phyloP scores from a whole-genome alignment of 2,797 vertebrate genomes.

The Anniella stebbinsi region DNA sequence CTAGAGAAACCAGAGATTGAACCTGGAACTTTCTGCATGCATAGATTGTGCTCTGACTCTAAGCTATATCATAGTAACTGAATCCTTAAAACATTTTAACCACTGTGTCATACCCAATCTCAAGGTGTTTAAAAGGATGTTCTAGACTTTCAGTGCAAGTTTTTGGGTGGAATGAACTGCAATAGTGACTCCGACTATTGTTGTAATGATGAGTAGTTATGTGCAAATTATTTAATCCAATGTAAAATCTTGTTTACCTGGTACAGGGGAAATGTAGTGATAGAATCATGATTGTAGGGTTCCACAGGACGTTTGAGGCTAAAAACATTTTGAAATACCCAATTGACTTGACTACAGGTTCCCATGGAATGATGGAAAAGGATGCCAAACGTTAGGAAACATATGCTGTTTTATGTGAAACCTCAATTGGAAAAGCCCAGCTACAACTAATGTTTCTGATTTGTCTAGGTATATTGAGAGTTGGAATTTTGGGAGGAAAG shows the following conservation, averaged over 20 bases:
- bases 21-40: background rate
- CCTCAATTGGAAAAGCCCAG: background rate
- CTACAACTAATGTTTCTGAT: background rate
- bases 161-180: background rate
- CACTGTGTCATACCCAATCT: background rate
- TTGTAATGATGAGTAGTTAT: background rate
- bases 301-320: background rate
- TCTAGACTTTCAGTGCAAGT: background rate
- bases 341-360: background rate
- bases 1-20: background rate
- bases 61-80: background rate
- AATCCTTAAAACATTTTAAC: background rate
- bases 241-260: background rate
- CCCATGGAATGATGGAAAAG: background rate
- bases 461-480: background rate
- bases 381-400: background rate
- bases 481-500: no score
- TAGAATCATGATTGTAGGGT: background rate
- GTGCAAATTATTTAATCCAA: background rate
- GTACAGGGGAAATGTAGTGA: background rate
- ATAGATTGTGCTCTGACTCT: background rate
- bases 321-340: background rate
- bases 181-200: background rate
- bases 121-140: background rate
- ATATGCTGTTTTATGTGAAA: background rate